Base-by-base conservation (phyloP, 2,113 vertebrate genomes). In the Uropsilus gracilis region DNA sequence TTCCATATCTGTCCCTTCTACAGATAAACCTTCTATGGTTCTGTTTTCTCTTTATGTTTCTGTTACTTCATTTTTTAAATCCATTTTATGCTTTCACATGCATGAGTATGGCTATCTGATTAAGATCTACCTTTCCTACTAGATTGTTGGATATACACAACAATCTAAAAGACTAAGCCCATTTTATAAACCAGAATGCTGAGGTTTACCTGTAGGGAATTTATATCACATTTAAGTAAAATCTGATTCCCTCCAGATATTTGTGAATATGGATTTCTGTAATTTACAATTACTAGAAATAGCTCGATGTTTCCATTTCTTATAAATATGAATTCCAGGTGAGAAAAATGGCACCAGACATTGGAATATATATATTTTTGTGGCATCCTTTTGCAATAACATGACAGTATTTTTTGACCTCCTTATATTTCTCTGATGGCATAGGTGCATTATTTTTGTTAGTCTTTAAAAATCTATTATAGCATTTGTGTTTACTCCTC, bases 401-500 rank as follows among this genome's bases (percentile, higher is more conserved):
- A 69, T 34, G 7, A 37, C 42, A 50, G 84, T 39, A 9, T 66
- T 34, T 37, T 50, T 88, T 61, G 34, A 91, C 0, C 32, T 26
- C 8, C 63, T 86, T 77, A 77, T 42, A 48, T 32, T 72, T 75
- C 48, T 88, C 28, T 84, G 14, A 37, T 3, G 26, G 10, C 34
- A 84, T 59, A 66, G 14, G 75, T 68, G 44, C 37, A 86, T 48
- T 10, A 39, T 69, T 63, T 48, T 64, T 55, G 22, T 59, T 76
- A 71, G 59, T 82, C 26, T 87, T 46, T 87, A 55, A 61, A 64
- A 75, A 30, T n/a, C 0, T 9, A 59, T 37, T 90, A 66, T 72
- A 68, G 73, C 66, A 86, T 92, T 78, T 66, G 17, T 59, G 22
- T 71, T 94, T 10, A 44, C n/a, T 81, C 32, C n/a, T 61, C 44